A percentile compares a stretch with the other conserved stretches of the same genome.
phyloP scores from a whole-genome alignment of 2,888 invertebrate genomes.

The Drosophila suboccidentalis region DNA sequence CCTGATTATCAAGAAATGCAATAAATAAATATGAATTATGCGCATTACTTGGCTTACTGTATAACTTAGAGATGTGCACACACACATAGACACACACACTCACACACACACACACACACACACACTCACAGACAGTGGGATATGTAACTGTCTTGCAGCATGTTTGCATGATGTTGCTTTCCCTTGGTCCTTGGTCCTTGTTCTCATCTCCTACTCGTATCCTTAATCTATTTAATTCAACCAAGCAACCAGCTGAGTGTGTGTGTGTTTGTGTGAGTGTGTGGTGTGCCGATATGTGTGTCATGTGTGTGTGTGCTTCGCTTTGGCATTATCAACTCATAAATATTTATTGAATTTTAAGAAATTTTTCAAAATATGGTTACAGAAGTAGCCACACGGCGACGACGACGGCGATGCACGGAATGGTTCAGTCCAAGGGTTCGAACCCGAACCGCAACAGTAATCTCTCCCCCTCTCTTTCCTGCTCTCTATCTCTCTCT shows the following conservation, averaged over 20 bases:
- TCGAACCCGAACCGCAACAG: conserved; percentile 3
- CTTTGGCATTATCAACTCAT: conserved; percentile 82
- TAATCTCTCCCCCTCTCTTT: conserved; percentile 5
- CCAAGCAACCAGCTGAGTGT: conserved; percentile 61
- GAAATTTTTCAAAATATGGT: conserved; percentile 75
- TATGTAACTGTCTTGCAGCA: conserved; percentile 24
- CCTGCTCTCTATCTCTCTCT: neutral
- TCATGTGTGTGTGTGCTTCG: conserved; percentile 20
- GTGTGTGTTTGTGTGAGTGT: conserved; percentile 34
- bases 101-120: conserved; percentile 9
- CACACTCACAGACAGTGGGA: conserved; percentile 13
- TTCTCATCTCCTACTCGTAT: conserved; percentile 42
- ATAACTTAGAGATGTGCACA: conserved; percentile 38
- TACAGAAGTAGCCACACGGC: conserved; percentile 48
- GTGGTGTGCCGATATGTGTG: conserved; percentile 35
- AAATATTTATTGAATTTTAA: conserved; percentile 85
- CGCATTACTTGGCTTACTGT: conserved; percentile 59
- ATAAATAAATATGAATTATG: conserved; percentile 71
- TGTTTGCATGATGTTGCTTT: conserved; percentile 37
- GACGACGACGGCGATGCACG: neutral
- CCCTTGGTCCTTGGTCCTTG: conserved; percentile 10
- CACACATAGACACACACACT: conserved; percentile 12
- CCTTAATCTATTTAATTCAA: conserved; percentile 78
- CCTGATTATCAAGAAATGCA: conserved; percentile 59
- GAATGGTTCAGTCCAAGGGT: conserved; percentile 16